These are phyloP conservation scores for Drosophila nigricruria DNA, from an alignment of 2,888 invertebrate genomes.

Conservation along the genomic window DNA sequence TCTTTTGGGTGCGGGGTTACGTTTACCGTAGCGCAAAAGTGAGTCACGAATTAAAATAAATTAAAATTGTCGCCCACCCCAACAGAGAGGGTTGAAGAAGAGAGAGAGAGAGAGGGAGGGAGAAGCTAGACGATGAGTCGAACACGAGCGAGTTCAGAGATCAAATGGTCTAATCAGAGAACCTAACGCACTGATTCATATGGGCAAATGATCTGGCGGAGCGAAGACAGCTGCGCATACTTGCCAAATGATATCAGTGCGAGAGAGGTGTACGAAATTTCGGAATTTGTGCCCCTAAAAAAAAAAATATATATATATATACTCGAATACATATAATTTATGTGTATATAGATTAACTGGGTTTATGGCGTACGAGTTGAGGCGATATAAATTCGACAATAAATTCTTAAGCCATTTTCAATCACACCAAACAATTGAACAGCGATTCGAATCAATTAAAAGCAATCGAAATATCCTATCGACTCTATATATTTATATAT, in stretches of 20 bases:
- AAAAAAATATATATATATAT: not conserved
- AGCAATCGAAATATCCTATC: constrained; percentile 78
- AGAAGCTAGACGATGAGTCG: constrained; percentile 24
- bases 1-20: constrained; percentile 32
- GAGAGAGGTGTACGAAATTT: not conserved
- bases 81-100: constrained; percentile 21
- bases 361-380: constrained; percentile 9
- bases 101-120: not conserved
- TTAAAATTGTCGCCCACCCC: constrained; percentile 54
- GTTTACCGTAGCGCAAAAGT: constrained; percentile 50
- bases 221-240: constrained; percentile 52
- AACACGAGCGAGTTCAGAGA: constrained; percentile 49
- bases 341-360: constrained; percentile 16
- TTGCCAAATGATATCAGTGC: constrained; percentile 65
- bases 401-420: constrained; percentile 78
- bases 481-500: constrained; percentile 48
- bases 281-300: constrained; percentile 18
- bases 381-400: constrained; percentile 76
- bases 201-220: constrained; percentile 21
- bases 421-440: constrained; percentile 82
- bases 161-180: constrained; percentile 70
- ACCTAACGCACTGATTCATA: constrained; percentile 75
- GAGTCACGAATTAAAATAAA: constrained; percentile 78
- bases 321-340: constrained; percentile 7
- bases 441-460: constrained; percentile 80